Conservation (phyloP, 2,888 invertebrate genomes). For the Lissocephala sabroskyi region DNA sequence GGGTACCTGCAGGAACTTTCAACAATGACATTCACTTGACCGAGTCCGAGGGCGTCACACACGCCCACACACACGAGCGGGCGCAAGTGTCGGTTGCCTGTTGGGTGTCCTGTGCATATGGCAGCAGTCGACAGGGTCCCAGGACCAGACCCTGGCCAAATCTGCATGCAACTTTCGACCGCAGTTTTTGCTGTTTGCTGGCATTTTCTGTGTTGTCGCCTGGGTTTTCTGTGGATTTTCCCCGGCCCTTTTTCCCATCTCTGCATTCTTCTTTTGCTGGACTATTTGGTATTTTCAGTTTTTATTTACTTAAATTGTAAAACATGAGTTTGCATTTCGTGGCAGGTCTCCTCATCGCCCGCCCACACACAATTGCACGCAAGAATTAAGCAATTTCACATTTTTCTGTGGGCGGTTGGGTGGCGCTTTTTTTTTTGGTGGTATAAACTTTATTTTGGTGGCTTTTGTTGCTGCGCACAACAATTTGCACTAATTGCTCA, state of each 20-base stretch:
- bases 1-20: conserved; percentile 18
- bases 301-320: conserved; percentile 45
- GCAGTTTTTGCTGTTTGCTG: conserved; percentile 40
- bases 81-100: too few relatives aligned
- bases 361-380: conserved; percentile 2
- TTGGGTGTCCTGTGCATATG: conserved; percentile 10
- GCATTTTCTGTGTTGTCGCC: conserved; percentile 20
- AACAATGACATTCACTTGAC: conserved; percentile 40
- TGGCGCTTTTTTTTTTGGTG: conserved; percentile 5
- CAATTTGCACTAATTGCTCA: conserved; percentile 19
- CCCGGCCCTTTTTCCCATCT: too few relatives aligned
- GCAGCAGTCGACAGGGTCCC: neutral
- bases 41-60: neutral
- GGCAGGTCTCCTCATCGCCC: neutral
- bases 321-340: conserved; percentile 33
- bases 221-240: neutral
- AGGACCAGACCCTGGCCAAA: too few relatives aligned
- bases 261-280: too few relatives aligned
- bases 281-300: neutral
- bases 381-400: conserved; percentile 28
- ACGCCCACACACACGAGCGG: too few relatives aligned
- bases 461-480: too few relatives aligned
- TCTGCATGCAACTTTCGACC: conserved; percentile 19
- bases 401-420: neutral
- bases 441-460: conserved; percentile 6